These are phyloP conservation scores for Sphaeridia pumilis DNA, from an alignment of 2,888 invertebrate species.

Conservation along the genomic window DNA sequence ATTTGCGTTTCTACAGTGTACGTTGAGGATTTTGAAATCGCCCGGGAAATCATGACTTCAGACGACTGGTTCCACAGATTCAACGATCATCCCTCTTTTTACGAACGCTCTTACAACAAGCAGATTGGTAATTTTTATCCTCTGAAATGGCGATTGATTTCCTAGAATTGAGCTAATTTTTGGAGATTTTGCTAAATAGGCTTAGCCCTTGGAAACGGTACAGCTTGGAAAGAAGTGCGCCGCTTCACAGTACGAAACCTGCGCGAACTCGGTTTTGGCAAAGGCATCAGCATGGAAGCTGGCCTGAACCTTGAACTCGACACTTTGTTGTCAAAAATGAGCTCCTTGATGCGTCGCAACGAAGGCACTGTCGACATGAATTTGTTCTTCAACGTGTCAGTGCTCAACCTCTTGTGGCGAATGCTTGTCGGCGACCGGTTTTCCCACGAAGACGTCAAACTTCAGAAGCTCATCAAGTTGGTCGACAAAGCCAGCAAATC, in stretches of 20 bases:
- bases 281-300: slow-evolving; percentile 16
- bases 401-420: slow-evolving; percentile 20
- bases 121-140: slow-evolving; percentile 14
- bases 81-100: slow-evolving; percentile 14
- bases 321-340: slow-evolving; percentile 13
- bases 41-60: slow-evolving; percentile 15
- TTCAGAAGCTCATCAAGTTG: slow-evolving; percentile 10
- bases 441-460: slow-evolving; percentile 14
- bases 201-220: slow-evolving; percentile 13
- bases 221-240: slow-evolving; percentile 20
- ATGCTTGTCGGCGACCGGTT: slow-evolving; percentile 20
- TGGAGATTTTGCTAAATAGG: slow-evolving; percentile 5
- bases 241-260: slow-evolving; percentile 13
- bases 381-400: slow-evolving; percentile 20
- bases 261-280: slow-evolving; percentile 21
- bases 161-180: neutral
- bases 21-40: slow-evolving; percentile 13
- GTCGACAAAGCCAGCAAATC: slow-evolving; percentile 16
- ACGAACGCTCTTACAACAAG: slow-evolving; percentile 18
- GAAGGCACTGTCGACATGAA: slow-evolving; percentile 14
- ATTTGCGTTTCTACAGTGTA: slow-evolving; percentile 11
- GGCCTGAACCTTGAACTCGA: slow-evolving; percentile 16
- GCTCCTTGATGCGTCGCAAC: neutral
- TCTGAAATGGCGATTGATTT: neutral
- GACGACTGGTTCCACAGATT: slow-evolving; percentile 18